Percentiles rank a stretch among this genome's conserved stretches.
These are phyloP conservation scores for Phymorhynchus buccinoides DNA, from an alignment of 1,140 invertebrate genomes.

Conservation along the genomic window DNA sequence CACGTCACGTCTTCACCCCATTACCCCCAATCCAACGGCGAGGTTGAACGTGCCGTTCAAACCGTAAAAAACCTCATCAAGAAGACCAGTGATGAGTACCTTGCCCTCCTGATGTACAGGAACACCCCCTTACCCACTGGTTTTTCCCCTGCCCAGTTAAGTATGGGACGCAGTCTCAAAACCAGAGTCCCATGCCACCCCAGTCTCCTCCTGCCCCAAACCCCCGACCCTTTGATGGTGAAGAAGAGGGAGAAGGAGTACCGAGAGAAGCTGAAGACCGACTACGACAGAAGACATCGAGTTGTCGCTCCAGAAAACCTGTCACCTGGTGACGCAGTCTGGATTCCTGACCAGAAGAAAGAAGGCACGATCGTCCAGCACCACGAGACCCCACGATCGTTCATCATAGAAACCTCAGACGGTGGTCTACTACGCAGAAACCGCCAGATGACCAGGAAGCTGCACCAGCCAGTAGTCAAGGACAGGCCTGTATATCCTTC, in stretches of 20 bases:
- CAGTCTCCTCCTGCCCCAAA: not conserved
- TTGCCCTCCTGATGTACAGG: not conserved
- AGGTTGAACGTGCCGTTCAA: constrained; percentile 50
- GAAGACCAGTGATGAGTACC: not conserved
- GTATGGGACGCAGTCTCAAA: not conserved
- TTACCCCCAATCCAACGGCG: constrained; percentile 52
- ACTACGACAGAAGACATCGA: constrained; percentile 8
- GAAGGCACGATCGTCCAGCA: not conserved
- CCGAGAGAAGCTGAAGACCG: not conserved
- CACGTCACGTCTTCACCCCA: constrained; percentile 53
- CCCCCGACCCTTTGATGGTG: not conserved
- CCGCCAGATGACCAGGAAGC: not conserved
- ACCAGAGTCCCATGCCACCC: constrained; percentile 7
- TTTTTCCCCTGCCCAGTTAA: not conserved
- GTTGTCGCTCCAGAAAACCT: constrained; percentile 13
- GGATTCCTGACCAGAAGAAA: not conserved
- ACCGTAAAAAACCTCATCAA: constrained; percentile 47
- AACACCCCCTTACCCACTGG: no score
- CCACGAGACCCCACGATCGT: not conserved
- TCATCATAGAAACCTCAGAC: not conserved
- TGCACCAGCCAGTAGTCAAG: no score
- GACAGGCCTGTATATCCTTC: no score
- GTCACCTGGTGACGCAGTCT: not conserved
- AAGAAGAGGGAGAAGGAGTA: not conserved
- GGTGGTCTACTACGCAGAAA: not conserved